Percentiles rank a stretch among this genome's conserved stretches.
phyloP scores from a whole-genome alignment of 2,888 invertebrate species.

The Rhabditoides inermis region DNA sequence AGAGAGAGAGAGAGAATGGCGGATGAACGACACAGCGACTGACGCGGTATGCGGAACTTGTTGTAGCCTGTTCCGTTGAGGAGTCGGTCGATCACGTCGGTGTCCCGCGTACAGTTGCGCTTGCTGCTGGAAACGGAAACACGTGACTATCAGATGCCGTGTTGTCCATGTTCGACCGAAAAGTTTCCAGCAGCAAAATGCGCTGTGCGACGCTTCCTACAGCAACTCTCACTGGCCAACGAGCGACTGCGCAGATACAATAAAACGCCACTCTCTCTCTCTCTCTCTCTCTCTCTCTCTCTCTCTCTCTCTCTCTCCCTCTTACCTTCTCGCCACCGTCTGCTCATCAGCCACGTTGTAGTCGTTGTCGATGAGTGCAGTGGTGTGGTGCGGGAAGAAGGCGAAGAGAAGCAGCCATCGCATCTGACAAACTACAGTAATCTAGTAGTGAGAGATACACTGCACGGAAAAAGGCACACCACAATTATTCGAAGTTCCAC shows the following conservation, averaged over 20 bases:
- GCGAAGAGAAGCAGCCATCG: too few species aligned
- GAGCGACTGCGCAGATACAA: background rate
- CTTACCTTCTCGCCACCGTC: conserved; percentile 9
- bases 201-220: background rate
- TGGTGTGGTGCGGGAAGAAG: too few species aligned
- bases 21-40: conserved; percentile 4
- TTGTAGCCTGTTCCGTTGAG: conserved; percentile 51
- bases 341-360: conserved; percentile 9
- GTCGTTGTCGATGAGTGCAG: too few species aligned
- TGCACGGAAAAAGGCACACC: too few species aligned
- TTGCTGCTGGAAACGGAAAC: background rate
- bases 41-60: conserved; percentile 49
- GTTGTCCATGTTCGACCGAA: background rate
- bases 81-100: conserved; percentile 45
- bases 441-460: conserved; percentile 12
- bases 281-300: background rate
- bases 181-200: background rate
- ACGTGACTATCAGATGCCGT: background rate
- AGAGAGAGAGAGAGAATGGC: background rate
- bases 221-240: too few species aligned
- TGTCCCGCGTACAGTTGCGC: conserved; percentile 44
- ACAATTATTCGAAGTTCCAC: too few species aligned
- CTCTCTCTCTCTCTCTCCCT: background rate
- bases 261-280: too few species aligned
- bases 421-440: too few species aligned